These are phyloP conservation scores for Redunca redunca DNA, from an alignment of 2,113 vertebrate genomes.

Conservation along the genomic window DNA sequence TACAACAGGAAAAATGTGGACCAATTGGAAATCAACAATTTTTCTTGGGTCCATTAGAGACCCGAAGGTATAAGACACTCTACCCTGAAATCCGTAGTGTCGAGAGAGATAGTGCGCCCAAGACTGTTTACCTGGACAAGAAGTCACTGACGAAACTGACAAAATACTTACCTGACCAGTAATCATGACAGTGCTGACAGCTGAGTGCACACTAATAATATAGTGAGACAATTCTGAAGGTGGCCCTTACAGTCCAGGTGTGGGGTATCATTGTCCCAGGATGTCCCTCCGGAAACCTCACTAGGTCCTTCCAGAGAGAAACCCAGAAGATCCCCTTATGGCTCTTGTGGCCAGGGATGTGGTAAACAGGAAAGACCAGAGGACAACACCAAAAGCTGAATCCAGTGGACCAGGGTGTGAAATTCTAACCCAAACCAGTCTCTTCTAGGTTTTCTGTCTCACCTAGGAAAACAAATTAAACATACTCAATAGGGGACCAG, in stretches of 20 bases:
- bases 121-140: not conserved
- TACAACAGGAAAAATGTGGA: not conserved
- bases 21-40: not conserved
- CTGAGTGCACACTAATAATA: not conserved
- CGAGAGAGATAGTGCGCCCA: rapidly evolving
- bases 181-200: not conserved
- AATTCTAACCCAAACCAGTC: not conserved
- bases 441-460: not conserved
- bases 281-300: not conserved
- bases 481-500: not conserved
- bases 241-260: not conserved
- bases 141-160: not conserved
- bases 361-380: not conserved
- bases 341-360: not conserved
- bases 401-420: not conserved
- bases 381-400: not conserved
- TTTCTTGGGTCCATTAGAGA: not conserved
- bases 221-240: not conserved
- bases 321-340: not conserved
- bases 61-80: rapidly evolving
- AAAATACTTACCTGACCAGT: not conserved
- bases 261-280: not conserved
- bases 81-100: not conserved
- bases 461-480: not conserved
- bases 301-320: not conserved